Percentiles rank a stretch among this genome's conserved stretches.
These are phyloP conservation scores for Takifugu bimaculatus DNA, from an alignment of 2,113 vertebrate species.

Conservation along the genomic window DNA sequence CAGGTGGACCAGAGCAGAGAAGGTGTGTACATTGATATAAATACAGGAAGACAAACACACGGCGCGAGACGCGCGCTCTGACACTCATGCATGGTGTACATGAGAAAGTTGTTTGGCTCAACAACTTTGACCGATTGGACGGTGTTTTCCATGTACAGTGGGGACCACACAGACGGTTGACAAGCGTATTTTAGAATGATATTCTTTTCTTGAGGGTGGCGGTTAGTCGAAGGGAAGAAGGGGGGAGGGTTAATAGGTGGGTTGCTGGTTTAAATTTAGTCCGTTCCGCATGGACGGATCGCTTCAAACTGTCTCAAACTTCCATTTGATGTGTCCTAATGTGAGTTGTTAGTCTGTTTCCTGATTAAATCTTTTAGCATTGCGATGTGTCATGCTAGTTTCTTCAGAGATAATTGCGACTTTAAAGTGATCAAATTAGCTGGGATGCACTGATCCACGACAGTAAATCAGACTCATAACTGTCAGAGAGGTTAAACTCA, in stretches of 20 bases:
- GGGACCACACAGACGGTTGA: constrained; percentile 87
- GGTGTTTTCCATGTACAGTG: constrained; percentile 92
- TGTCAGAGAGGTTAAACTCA: too few relatives aligned
- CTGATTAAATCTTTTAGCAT: neutral
- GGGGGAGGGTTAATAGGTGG: too few relatives aligned
- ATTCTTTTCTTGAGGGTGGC: constrained; percentile 72
- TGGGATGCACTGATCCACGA: too few relatives aligned
- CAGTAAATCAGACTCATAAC: too few relatives aligned
- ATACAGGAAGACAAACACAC: constrained; percentile 38
- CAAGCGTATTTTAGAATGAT: constrained; percentile 98
- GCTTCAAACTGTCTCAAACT: too few relatives aligned
- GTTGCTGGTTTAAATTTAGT: too few relatives aligned
- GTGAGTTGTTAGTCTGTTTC: constrained; percentile 3
- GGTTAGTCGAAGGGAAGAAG: too few relatives aligned
- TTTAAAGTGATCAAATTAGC: too few relatives aligned
- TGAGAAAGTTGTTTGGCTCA: constrained; percentile 87
- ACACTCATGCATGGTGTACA: constrained; percentile 86
- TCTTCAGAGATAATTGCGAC: too few relatives aligned
- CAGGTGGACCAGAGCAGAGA: constrained; percentile 38
- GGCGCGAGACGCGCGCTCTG: constrained; percentile 37
- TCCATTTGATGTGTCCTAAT: neutral
- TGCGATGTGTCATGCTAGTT: constrained; percentile 15
- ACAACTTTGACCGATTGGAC: constrained; percentile 82
- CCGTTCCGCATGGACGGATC: too few relatives aligned
- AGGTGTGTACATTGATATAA: constrained; percentile 39